Conservation (phyloP, 2,797 vertebrate genomes). For the Serranus cabrilla region DNA sequence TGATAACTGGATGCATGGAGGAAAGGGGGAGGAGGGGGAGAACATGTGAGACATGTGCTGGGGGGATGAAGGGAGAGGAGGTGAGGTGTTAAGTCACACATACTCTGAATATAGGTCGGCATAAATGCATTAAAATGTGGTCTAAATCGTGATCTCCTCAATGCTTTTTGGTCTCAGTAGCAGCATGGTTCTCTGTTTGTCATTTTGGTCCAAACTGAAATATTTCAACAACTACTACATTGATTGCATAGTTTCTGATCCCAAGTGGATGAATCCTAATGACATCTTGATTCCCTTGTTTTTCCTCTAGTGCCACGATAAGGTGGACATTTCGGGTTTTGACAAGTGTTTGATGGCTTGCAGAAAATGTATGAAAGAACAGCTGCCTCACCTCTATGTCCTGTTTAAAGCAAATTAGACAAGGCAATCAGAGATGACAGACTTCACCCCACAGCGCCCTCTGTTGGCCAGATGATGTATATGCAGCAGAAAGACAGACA, state of each 20-base stretch:
- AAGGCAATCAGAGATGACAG: no score
- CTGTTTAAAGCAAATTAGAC: neutral
- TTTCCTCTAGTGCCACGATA: neutral
- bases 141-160: neutral
- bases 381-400: no score
- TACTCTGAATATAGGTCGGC: slow-evolving; percentile 6
- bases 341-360: neutral
- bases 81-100: slow-evolving; percentile 1
- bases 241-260: neutral
- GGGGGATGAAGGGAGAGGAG: slow-evolving; percentile 7
- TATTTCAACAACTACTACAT: neutral
- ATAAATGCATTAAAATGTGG: neutral
- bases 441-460: no score
- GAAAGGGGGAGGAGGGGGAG: slow-evolving; percentile 24
- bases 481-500: no score
- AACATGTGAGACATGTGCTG: slow-evolving; percentile 56
- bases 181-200: neutral
- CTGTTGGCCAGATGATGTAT: no score
- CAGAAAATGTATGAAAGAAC: no score
- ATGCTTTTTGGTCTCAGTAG: neutral
- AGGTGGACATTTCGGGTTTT: neutral
- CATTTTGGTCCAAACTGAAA: neutral
- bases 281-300: neutral
- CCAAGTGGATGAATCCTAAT: neutral
- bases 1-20: slow-evolving; percentile 32